Conservation (phyloP, 2,113 vertebrate species). For the Microtus pennsylvanicus region DNA sequence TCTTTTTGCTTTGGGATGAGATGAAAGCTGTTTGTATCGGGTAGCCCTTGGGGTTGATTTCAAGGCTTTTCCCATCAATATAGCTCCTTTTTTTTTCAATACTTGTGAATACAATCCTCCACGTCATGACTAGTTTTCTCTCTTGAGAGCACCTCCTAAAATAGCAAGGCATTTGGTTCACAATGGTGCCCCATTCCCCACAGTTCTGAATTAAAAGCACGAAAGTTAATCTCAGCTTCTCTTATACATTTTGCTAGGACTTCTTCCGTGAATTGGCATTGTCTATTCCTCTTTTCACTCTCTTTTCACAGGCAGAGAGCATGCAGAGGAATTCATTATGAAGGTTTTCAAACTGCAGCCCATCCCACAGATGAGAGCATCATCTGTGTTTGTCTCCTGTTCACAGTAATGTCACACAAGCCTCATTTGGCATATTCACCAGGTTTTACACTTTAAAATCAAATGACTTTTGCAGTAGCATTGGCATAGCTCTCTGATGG, state of each 20-base stretch:
- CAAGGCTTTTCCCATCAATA: conserved; percentile 18
- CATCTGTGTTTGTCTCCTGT: background rate
- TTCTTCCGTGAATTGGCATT: background rate
- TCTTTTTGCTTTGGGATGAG: background rate
- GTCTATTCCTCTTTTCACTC: background rate
- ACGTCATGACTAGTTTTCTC: background rate
- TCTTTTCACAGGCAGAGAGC: background rate
- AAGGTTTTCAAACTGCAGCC: conserved; percentile 15
- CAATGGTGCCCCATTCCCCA: background rate
- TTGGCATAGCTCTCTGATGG: background rate
- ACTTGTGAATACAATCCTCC: conserved; percentile 15
- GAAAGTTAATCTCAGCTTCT: background rate
- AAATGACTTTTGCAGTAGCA: background rate
- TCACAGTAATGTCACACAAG: background rate
- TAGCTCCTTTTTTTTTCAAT: background rate
- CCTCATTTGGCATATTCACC: background rate
- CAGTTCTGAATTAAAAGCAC: background rate
- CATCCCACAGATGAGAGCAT: background rate
- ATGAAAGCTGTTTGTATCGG: background rate
- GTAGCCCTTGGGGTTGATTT: background rate
- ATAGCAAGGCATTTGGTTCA: background rate
- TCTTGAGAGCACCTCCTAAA: conserved; percentile 1
- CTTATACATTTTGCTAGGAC: background rate
- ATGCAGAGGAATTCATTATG: conserved; percentile 21
- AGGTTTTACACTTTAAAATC: conserved; percentile 30